These are phyloP conservation scores for Electrona antarctica DNA, from an alignment of 2,113 vertebrate genomes.

Conservation along the genomic window DNA sequence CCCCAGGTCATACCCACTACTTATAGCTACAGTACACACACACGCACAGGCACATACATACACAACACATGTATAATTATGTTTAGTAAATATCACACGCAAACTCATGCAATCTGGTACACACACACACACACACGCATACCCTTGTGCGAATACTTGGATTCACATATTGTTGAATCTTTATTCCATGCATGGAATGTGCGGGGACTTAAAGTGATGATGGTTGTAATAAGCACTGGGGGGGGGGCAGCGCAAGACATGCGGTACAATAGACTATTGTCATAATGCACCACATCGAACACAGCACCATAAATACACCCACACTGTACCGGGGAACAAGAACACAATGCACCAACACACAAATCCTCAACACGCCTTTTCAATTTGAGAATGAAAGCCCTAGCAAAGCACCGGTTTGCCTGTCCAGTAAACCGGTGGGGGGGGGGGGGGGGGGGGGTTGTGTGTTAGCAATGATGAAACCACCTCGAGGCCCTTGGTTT, in stretches of 20 bases:
- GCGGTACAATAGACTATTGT: too few relatives aligned
- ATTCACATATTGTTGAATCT: background rate
- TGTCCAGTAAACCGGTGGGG: background rate
- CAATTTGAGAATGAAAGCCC: conserved; percentile 4
- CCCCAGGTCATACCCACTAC: background rate
- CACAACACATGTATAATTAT: background rate
- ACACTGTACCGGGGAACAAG: background rate
- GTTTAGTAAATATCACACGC: too few relatives aligned
- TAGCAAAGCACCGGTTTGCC: conserved; percentile 16
- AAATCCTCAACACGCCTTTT: conserved; percentile 2
- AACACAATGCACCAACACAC: conserved; percentile 34
- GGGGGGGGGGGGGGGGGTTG: too few relatives aligned
- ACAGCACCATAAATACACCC: too few relatives aligned
- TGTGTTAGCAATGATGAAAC: conserved; percentile 24
- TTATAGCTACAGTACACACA: conserved; percentile 8
- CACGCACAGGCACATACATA: background rate
- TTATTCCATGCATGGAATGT: conserved; percentile 4
- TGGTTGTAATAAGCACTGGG: background rate
- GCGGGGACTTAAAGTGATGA: background rate
- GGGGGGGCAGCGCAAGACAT: too few relatives aligned
- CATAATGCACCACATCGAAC: too few relatives aligned
- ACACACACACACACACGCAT: background rate
- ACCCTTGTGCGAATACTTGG: conserved; percentile 3
- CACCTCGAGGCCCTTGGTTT: conserved; percentile 38
- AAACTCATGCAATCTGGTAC: too few relatives aligned